Conservation (phyloP, 2,888 invertebrate genomes). For the Lycia hirtaria region DNA sequence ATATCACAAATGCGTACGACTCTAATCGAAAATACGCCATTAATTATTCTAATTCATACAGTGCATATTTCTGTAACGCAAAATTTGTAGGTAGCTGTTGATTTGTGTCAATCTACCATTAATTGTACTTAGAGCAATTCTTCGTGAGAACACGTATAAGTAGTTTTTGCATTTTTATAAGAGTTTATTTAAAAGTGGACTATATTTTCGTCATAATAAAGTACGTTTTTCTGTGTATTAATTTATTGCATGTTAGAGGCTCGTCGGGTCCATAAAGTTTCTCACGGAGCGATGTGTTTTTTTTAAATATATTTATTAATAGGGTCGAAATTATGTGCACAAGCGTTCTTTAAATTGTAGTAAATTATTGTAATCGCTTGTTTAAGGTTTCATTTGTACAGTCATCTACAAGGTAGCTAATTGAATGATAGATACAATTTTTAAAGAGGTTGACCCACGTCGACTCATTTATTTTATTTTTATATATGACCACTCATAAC, state of each 20-base stretch:
- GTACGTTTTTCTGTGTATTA: conserved; percentile 34
- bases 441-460: no score
- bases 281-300: conserved; percentile 45
- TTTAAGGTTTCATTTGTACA: conserved; percentile 26
- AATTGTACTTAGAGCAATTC: conserved; percentile 39
- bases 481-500: no score
- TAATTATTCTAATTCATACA: conserved; percentile 3
- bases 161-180: conserved; percentile 47
- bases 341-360: conserved; percentile 49
- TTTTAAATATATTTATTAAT: conserved; percentile 30
- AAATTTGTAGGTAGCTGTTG: conserved; percentile 21
- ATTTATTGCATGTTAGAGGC: conserved; percentile 37
- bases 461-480: no score
- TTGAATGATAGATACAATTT: neutral
- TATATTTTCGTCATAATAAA: conserved; percentile 25
- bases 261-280: conserved; percentile 36
- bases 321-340: conserved; percentile 52
- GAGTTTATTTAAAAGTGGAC: conserved; percentile 34
- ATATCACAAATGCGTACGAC: conserved; percentile 1
- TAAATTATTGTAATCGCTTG: conserved; percentile 31
- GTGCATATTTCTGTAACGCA: conserved; percentile 16
- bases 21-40: conserved; percentile 12
- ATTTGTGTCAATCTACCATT: conserved; percentile 21
- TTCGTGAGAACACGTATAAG: conserved; percentile 44
- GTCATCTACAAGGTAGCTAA: conserved; percentile 28